phyloP scores from a whole-genome alignment of 2,888 invertebrate species.

The Phoenoteleia sp. region DNA sequence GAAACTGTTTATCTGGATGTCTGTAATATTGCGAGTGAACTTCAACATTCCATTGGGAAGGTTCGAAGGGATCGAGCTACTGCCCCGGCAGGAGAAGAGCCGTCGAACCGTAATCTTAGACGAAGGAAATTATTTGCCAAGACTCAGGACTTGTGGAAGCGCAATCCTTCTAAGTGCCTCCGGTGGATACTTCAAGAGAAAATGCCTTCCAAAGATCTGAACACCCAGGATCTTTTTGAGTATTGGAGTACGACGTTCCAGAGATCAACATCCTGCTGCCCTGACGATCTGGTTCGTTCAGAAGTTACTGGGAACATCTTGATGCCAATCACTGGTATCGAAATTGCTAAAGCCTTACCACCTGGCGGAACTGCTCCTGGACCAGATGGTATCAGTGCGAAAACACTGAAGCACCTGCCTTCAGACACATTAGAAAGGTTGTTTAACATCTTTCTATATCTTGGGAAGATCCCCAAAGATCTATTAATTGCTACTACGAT shows the following conservation, averaged over 20 bases:
- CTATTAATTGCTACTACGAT: conserved; percentile 67
- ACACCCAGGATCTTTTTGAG: neutral
- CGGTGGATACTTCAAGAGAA: too few relatives aligned
- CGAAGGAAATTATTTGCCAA: neutral
- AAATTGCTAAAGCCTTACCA: neutral
- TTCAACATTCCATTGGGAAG: neutral
- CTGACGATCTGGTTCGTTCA: too few relatives aligned
- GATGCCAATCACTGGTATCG: neutral
- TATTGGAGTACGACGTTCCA: neutral
- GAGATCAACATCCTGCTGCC: neutral
- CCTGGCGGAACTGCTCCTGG: conserved; percentile 68
- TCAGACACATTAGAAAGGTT: neutral
- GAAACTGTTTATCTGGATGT: neutral
- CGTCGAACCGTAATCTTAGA: neutral
- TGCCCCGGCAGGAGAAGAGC: neutral
- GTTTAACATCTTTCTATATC: conserved; percentile 28
- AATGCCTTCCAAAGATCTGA: neutral
- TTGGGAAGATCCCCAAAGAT: conserved; percentile 72
- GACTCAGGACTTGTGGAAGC: neutral
- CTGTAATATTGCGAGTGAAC: neutral
- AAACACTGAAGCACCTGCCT: conserved; percentile 71
- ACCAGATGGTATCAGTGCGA: conserved; percentile 71
- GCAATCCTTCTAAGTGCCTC: too few relatives aligned
- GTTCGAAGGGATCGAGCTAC: neutral
- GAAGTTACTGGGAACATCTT: neutral